Conservation (phyloP, 2,888 invertebrate species). For the Napeogenes sylphis region DNA sequence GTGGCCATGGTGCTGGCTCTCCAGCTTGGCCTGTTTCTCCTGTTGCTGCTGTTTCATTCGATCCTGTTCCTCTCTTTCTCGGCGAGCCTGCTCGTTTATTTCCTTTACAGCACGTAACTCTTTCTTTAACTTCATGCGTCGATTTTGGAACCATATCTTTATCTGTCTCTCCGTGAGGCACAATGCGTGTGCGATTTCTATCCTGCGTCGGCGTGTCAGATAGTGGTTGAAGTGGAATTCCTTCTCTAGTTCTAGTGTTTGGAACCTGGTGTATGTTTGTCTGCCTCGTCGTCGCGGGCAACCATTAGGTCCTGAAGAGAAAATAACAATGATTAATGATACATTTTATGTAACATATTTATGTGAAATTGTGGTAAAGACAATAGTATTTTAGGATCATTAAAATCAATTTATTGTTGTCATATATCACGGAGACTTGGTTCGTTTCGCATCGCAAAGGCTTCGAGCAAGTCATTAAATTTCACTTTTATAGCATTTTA, state of each 20-base stretch:
- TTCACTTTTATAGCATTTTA: constrained; percentile 75
- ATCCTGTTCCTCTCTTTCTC: constrained; percentile 93
- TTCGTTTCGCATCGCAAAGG: constrained; percentile 55
- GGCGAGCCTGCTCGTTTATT: constrained; percentile 94
- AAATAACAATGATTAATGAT: constrained; percentile 40
- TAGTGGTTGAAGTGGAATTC: constrained; percentile 99
- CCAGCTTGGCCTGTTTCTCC: constrained; percentile 89
- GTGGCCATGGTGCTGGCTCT: constrained; percentile 83
- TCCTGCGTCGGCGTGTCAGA: constrained; percentile 95
- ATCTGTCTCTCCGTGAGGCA: constrained; percentile 98
- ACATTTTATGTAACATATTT: constrained; percentile 18
- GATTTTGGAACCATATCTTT: constrained; percentile 98
- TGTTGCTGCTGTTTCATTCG: constrained; percentile 94
- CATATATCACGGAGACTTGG: constrained; percentile 62
- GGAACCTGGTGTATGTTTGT: constrained; percentile 98
- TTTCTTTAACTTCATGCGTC: constrained; percentile 97
- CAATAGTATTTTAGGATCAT: constrained; percentile 31
- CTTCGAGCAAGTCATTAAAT: constrained; percentile 66
- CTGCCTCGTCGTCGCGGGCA: constrained; percentile 95
- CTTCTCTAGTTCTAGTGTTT: constrained; percentile 98
- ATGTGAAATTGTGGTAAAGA: constrained; percentile 25
- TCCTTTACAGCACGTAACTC: constrained; percentile 96
- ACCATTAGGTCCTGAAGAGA: constrained; percentile 93
- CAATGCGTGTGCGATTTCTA: constrained; percentile 97
- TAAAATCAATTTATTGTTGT: constrained; percentile 62